These are phyloP conservation scores for Clepsis dumicolana DNA, from an alignment of 2,888 invertebrate genomes.

Conservation along the genomic window DNA sequence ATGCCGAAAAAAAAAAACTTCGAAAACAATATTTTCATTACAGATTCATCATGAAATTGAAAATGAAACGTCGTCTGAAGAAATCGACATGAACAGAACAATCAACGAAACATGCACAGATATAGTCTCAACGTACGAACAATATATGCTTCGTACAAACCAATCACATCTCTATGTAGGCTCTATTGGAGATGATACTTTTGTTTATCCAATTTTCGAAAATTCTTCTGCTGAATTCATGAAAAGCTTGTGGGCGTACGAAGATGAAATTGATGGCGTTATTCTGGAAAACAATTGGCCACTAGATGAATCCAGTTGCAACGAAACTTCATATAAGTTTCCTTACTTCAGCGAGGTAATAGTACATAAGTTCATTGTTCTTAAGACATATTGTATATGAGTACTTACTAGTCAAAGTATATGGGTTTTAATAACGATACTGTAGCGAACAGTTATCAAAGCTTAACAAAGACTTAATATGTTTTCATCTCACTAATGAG, in stretches of 20 bases:
- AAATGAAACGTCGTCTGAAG: conserved; percentile 38
- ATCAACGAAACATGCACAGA: conserved; percentile 47
- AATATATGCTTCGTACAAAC: conserved; percentile 56
- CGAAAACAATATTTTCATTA: conserved; percentile 41
- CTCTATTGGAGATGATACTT: conserved; percentile 51
- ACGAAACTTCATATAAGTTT: conserved; percentile 64
- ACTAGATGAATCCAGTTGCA: conserved; percentile 69
- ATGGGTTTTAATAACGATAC: background rate
- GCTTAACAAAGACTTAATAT: background rate
- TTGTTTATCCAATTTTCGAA: conserved; percentile 70
- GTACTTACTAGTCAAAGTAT: background rate
- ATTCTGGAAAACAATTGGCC: conserved; percentile 87
- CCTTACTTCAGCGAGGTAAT: conserved; percentile 84
- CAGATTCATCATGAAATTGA: conserved; percentile 57
- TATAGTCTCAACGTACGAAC: conserved; percentile 51
- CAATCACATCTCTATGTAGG: conserved; percentile 61
- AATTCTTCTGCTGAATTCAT: conserved; percentile 57
- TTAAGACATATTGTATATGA: no score
- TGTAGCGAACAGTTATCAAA: background rate
- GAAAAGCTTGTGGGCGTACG: conserved; percentile 62
- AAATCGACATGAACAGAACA: conserved; percentile 44
- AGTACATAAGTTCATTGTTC: background rate
- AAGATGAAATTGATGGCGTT: conserved; percentile 69
- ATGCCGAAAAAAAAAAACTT: background rate
- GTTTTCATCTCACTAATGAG: background rate